phyloP scores from a whole-genome alignment of 2,797 vertebrate genomes.

The Sebastes hopkinsi region DNA sequence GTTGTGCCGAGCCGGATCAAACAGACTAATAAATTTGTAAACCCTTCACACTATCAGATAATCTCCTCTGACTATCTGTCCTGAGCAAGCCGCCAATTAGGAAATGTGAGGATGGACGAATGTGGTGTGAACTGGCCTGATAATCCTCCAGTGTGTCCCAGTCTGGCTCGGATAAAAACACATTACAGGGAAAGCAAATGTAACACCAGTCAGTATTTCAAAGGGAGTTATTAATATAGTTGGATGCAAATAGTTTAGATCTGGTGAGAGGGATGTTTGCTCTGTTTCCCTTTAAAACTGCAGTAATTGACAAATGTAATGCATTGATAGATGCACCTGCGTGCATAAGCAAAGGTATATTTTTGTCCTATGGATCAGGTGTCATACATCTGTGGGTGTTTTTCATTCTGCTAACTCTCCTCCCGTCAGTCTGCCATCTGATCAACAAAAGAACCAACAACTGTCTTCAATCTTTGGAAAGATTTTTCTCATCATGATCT shows the following conservation, averaged over 20 bases:
- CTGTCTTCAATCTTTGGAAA: background rate
- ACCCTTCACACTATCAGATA: slow-evolving; percentile 32
- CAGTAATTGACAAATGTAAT: background rate
- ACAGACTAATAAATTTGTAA: slow-evolving; percentile 11
- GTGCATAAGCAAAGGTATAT: too few relatives aligned
- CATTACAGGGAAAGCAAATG: background rate
- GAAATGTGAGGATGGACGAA: background rate
- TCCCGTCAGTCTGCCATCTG: background rate
- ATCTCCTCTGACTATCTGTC: slow-evolving; percentile 27
- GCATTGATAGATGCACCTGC: background rate
- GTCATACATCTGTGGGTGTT: background rate
- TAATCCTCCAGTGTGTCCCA: slow-evolving; percentile 15
- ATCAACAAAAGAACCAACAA: background rate
- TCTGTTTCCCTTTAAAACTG: background rate
- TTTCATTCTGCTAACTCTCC: background rate
- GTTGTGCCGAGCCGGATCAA: background rate
- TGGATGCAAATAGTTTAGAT: background rate
- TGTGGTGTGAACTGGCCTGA: slow-evolving; percentile 10
- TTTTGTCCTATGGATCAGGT: background rate
- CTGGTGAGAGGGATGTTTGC: background rate
- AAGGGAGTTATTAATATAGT: background rate
- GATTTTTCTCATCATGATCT: background rate
- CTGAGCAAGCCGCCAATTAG: slow-evolving; percentile 30
- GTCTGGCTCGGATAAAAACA: background rate
- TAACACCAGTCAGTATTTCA: background rate